phyloP scores from a whole-genome alignment of 2,113 vertebrate genomes.

The Rhea americana region DNA sequence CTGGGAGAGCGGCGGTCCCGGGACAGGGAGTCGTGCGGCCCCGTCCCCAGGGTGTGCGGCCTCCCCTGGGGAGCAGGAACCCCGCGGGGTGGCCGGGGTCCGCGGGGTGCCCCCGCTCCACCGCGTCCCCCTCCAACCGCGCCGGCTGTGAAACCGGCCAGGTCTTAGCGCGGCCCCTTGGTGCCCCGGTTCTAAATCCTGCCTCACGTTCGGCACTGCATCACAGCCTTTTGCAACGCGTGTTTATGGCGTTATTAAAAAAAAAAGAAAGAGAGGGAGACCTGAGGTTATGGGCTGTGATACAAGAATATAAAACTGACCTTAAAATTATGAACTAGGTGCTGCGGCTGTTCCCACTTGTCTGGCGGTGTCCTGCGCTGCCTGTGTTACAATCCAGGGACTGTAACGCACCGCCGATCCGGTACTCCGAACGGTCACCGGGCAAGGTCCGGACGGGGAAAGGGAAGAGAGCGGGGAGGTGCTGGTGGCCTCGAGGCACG shows the following conservation, averaged over 20 bases:
- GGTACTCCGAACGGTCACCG: not conserved
- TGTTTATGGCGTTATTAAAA: conserved; percentile 2
- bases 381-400: not conserved
- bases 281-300: not conserved
- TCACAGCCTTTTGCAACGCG: not conserved
- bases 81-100: not conserved
- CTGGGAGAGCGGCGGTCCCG: not conserved
- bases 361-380: not conserved
- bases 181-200: not conserved
- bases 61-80: too few relatives aligned
- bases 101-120: too few relatives aligned
- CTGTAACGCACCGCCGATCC: not conserved
- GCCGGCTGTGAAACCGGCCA: not conserved
- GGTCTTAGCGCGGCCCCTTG: not conserved
- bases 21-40: not conserved
- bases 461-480: too few relatives aligned
- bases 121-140: too few relatives aligned
- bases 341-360: not conserved
- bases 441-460: too few relatives aligned
- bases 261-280: not conserved
- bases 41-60: accelerated
- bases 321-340: not conserved
- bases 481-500: too few relatives aligned
- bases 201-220: not conserved
- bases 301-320: not conserved